phyloP scores from a whole-genome alignment of 2,797 vertebrate species.

The Masticophis lateralis region DNA sequence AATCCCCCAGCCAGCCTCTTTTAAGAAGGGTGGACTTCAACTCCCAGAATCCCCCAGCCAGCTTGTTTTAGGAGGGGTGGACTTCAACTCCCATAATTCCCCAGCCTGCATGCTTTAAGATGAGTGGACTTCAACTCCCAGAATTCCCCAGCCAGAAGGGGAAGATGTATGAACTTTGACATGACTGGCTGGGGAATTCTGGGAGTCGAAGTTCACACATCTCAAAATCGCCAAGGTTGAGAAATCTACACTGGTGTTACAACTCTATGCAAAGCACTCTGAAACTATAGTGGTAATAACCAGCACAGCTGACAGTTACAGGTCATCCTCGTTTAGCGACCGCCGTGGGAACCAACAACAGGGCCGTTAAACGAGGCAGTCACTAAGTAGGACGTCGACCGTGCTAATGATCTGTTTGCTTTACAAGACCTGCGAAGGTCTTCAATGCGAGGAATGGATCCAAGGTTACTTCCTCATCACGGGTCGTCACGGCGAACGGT shows the following conservation, averaged over 20 bases:
- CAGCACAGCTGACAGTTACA: background rate
- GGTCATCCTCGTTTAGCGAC: background rate
- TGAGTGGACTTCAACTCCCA: no score
- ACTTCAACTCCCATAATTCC: no score
- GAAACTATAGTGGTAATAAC: background rate
- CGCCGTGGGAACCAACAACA: background rate
- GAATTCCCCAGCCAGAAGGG: background rate
- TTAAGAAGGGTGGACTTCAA: background rate
- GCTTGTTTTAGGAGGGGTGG: rapidly evolving
- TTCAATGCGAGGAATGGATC: rapidly evolving
- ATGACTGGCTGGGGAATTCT: background rate
- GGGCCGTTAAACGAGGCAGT: background rate
- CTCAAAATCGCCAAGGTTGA: background rate
- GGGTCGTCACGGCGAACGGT: no score
- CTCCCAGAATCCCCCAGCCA: no score
- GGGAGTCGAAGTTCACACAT: background rate
- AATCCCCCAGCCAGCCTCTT: background rate
- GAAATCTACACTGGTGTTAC: background rate
- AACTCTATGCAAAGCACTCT: background rate
- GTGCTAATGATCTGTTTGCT: background rate
- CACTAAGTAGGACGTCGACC: background rate
- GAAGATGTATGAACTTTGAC: no score
- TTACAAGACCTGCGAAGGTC: background rate
- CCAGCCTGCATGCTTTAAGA: no score
- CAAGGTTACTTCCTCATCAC: background rate